Evolutionary conservation across 2,113 vertebrate species (phyloP).

Genomic region (Brevimyrus niger): DNA sequence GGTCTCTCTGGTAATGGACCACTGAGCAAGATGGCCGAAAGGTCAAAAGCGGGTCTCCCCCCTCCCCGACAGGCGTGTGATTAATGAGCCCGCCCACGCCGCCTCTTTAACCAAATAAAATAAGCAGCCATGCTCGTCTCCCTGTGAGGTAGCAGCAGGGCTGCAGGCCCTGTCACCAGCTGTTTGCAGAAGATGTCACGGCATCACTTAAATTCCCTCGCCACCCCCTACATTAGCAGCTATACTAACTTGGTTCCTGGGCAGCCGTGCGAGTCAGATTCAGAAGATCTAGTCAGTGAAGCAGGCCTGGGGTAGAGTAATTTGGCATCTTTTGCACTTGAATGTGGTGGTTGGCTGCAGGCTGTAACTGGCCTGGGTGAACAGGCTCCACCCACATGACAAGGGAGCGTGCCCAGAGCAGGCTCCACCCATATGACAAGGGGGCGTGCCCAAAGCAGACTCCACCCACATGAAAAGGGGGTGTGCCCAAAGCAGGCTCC

Average conservation of each 20-base stretch:
- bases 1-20: slow-evolving; percentile 24
- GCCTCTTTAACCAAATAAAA: slow-evolving; percentile 30
- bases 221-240: background rate
- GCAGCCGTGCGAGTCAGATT: background rate
- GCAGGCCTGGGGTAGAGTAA: background rate
- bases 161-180: background rate
- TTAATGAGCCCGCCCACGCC: background rate
- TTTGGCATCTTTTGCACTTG: background rate
- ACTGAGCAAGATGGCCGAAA: slow-evolving; percentile 16
- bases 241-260: background rate
- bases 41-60: slow-evolving; percentile 22
- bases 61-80: background rate
- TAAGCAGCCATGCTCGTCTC: slow-evolving; percentile 24
- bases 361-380: background rate
- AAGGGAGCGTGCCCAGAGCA: no score
- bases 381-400: background rate
- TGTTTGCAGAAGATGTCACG: background rate
- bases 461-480: no score
- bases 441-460: no score
- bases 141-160: slow-evolving; percentile 25
- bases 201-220: background rate
- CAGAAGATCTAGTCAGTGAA: background rate
- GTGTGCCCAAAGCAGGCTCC: background rate
- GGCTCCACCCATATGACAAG: no score
- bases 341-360: background rate